A percentile compares a stretch with the other conserved stretches of the same genome.
These are phyloP conservation scores for Lasioglossum villosulum DNA, from an alignment of 2,888 invertebrate genomes.

Conservation along the genomic window DNA sequence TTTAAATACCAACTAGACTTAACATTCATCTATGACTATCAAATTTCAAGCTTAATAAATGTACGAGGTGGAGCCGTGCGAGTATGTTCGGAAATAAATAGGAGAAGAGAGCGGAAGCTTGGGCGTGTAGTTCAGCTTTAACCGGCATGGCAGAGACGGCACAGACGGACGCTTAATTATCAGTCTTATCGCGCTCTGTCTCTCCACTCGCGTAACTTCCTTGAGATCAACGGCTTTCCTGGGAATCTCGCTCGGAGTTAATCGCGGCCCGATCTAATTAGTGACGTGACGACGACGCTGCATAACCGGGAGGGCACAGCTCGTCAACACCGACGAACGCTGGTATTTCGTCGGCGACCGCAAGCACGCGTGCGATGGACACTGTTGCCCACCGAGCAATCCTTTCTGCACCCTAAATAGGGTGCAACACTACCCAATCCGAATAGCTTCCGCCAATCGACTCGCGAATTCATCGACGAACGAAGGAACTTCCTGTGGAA, in stretches of 20 bases:
- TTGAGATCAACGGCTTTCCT: constrained; percentile 59
- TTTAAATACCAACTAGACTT: too few species aligned
- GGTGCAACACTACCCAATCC: not conserved
- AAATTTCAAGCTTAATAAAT: too few species aligned
- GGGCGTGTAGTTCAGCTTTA: constrained; percentile 28
- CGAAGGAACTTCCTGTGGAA: not conserved
- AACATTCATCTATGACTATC: too few species aligned
- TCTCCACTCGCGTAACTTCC: constrained; percentile 43
- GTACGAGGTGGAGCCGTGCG: not conserved
- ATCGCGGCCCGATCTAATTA: constrained; percentile 63
- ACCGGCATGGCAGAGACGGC: constrained; percentile 4
- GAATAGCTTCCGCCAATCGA: not conserved
- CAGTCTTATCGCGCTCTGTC: constrained; percentile 48
- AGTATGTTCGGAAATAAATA: not conserved
- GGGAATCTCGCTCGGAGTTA: constrained; percentile 61
- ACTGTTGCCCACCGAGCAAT: not conserved
- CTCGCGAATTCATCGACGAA: not conserved
- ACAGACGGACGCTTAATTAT: constrained; percentile 51
- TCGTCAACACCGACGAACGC: constrained; percentile 37
- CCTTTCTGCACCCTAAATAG: not conserved
- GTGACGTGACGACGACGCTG: constrained; percentile 55
- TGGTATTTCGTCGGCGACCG: constrained; percentile 13
- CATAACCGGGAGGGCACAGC: constrained; percentile 31
- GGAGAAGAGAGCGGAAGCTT: constrained; percentile 2
- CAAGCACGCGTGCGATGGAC: constrained; percentile 16